These are phyloP conservation scores for Zapornia atra DNA, from an alignment of 2,113 vertebrate genomes.

Conservation along the genomic window DNA sequence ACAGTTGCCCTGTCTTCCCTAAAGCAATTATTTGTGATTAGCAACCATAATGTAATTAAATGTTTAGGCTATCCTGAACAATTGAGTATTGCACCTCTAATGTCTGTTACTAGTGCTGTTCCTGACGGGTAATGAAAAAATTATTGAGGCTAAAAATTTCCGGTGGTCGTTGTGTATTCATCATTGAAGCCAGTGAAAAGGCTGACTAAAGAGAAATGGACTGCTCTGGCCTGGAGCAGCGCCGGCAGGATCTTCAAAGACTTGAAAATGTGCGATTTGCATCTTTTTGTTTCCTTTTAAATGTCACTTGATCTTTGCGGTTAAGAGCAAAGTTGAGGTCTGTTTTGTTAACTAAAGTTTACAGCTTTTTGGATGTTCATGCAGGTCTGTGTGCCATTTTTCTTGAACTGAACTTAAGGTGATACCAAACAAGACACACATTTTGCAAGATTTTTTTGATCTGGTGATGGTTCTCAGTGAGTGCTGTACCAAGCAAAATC, in stretches of 20 bases:
- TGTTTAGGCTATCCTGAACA: not conserved
- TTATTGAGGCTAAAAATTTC: not conserved
- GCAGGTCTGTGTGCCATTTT: not conserved
- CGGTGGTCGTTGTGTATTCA: not conserved
- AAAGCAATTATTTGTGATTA: constrained; percentile 11
- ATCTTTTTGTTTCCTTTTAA: constrained; percentile 30
- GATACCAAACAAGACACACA: not conserved
- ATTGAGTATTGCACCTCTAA: not conserved
- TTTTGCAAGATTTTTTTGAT: not conserved
- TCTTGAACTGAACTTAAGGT: not conserved
- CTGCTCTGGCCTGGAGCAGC: not conserved
- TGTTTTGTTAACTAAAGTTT: constrained; percentile 29
- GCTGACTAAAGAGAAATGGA: constrained; percentile 1
- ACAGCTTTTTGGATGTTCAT: not conserved
- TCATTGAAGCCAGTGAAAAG: not conserved
- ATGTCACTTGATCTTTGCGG: not conserved
- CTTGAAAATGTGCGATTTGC: constrained; percentile 21
- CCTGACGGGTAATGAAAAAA: constrained; percentile 13
- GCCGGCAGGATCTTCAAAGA: constrained; percentile 17
- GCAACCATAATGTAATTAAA: constrained; percentile 3
- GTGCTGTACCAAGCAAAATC: not conserved
- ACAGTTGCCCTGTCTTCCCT: not conserved
- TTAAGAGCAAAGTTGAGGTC: not conserved
- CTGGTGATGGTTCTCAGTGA: not conserved
- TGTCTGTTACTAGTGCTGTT: not conserved